phyloP scores from a whole-genome alignment of 2,797 vertebrate species.

The Masticophis lateralis region DNA sequence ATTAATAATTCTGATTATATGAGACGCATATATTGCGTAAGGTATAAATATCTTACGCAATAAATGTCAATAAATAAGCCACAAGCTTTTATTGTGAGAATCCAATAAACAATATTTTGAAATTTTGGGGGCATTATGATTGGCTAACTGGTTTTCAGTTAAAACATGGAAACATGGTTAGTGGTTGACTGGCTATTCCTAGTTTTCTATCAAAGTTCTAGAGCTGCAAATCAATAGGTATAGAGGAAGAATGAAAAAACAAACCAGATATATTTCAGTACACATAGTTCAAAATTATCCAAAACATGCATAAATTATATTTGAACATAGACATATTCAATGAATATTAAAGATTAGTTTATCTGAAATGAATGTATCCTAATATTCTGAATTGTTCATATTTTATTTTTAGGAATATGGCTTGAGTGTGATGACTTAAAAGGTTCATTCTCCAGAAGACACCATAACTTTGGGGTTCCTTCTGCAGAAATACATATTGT shows the following conservation, averaged over 20 bases:
- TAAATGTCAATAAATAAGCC: neutral
- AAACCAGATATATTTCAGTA: neutral
- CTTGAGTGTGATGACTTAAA: conserved; percentile 89
- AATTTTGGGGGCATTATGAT: neutral
- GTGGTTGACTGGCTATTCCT: neutral
- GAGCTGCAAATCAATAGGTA: neutral
- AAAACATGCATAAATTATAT: neutral
- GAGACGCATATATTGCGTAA: neutral
- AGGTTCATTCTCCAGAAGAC: conserved; percentile 72
- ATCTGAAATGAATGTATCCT: neutral
- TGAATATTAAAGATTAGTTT: conserved; percentile 24
- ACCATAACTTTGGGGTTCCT: conserved; percentile 72
- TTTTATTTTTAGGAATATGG: conserved; percentile 81
- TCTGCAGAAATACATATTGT: conserved; percentile 83
- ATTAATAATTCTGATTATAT: neutral
- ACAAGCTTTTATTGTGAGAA: neutral
- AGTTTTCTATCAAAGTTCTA: neutral
- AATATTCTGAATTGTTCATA: conserved; percentile 42
- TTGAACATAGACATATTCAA: conserved; percentile 30
- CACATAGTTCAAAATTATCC: neutral
- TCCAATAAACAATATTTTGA: neutral
- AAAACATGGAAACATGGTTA: neutral
- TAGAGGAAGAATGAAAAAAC: neutral
- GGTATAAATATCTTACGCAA: too few species aligned
- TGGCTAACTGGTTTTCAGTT: neutral